Evolutionary conservation across 2,797 vertebrate genomes (phyloP).

Genomic region (Calcarius lapponicus): DNA sequence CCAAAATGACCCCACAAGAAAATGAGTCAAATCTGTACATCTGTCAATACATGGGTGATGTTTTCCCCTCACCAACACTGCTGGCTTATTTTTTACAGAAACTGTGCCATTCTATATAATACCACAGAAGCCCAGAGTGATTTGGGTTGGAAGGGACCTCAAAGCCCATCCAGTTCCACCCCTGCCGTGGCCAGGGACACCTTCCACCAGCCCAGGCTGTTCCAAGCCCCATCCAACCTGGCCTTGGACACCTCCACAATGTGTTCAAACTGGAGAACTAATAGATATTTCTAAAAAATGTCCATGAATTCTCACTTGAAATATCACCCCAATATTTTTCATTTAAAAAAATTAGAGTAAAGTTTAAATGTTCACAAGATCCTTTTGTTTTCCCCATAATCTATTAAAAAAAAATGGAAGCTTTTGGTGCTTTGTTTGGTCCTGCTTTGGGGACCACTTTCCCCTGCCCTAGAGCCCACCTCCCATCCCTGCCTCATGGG

Average conservation of each 20-base stretch:
- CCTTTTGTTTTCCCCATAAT: background rate
- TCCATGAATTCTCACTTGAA: background rate
- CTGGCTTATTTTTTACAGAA: background rate
- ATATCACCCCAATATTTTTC: background rate
- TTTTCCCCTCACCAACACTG: too few species aligned
- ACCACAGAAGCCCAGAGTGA: background rate
- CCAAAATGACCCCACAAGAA: accelerated
- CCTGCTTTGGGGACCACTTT: background rate
- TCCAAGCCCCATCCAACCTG: accelerated
- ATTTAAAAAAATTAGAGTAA: background rate
- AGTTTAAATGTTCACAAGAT: background rate
- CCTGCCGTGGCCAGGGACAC: background rate
- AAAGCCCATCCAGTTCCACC: background rate
- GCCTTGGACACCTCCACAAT: background rate
- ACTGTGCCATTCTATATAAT: background rate
- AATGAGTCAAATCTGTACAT: background rate
- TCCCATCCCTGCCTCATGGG: background rate
- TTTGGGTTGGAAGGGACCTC: background rate
- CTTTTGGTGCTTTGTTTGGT: background rate
- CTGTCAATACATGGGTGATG: background rate
- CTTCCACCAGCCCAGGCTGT: background rate
- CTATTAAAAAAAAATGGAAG: background rate
- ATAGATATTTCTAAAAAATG: background rate
- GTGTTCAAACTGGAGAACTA: background rate
- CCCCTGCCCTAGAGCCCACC: background rate